Evolutionary conservation across 1,140 invertebrate species (phyloP), one percentile per base, ranked within the genome.

Genomic region (Aphaenogaster rudis): DNA sequence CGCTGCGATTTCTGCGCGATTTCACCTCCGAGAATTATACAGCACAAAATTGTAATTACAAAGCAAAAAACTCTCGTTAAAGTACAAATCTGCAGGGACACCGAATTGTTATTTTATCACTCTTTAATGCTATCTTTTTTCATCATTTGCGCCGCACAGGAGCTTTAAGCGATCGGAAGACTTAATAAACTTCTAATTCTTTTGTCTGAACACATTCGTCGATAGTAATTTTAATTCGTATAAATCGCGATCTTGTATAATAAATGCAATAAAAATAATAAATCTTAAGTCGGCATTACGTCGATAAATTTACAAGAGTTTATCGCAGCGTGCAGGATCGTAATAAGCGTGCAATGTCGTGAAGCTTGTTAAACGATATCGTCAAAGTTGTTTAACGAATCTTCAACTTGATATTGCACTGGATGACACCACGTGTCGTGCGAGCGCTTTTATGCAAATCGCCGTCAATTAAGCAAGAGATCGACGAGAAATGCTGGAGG

Each of bases 271-370:
- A 42, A 71, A 33, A 71, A 36, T 42, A 57, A 33, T 33, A 28
- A 28, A 28, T 45, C 52, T 57, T 42, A 79, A 45, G 2, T 71
- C 39, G 52, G 3, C 52, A n/a, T 48, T n/a, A 50, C 28, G 21
- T 50, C 28, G 33, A 61, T 45, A 71, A 52, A 82, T 74, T 45
- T 48, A 82, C 11, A 42, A 82, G 67, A 82, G 52, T 42, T 84
- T 74, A 50, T 74, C 33, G 67, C 52, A 48, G 52, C 50, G 21
- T 42, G 67, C 80, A 61, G 67, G n/a, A 74, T 45, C 66, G n/a
- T 54, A 54, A 33, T 33, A 39, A 17, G 17, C n/a, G 59, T 17
- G 77, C 13, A 45, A 54, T 80, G 54, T 80, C 63, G 64, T 28
- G n/a, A 57, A 54, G 63, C 21, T 80, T 80, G 36, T 80, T 67